phyloP scores from a whole-genome alignment of 2,888 invertebrate species.

The Mantis religiosa region DNA sequence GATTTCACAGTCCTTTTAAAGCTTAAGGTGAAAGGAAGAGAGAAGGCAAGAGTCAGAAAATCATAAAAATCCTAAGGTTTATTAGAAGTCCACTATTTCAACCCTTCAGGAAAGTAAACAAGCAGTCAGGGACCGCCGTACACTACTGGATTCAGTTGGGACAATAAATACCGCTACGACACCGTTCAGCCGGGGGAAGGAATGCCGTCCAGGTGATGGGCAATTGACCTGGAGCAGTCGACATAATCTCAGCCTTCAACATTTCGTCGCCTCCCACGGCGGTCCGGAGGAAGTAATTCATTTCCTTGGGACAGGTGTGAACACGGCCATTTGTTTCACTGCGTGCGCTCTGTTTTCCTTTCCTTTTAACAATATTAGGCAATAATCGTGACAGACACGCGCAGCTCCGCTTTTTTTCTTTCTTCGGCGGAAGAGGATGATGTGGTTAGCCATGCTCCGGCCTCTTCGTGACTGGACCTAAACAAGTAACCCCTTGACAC shows the following conservation, averaged over 20 bases:
- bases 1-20: too few relatives aligned
- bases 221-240: not conserved
- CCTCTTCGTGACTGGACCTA: not conserved
- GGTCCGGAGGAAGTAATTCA: not conserved
- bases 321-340: constrained; percentile 2
- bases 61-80: too few relatives aligned
- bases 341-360: not conserved
- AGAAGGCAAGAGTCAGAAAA: too few relatives aligned
- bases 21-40: too few relatives aligned
- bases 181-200: not conserved
- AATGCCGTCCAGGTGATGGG: not conserved
- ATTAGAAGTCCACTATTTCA: too few relatives aligned
- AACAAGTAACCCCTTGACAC: not conserved
- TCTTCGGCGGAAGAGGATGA: not conserved
- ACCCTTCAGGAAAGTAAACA: too few relatives aligned
- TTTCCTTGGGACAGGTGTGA: constrained; percentile 3
- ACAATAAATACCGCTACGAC: not conserved
- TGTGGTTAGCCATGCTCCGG: not conserved
- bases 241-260: not conserved
- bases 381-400: constrained; percentile 9
- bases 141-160: not conserved
- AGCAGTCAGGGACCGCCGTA: too few relatives aligned
- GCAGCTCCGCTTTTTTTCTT: not conserved
- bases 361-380: constrained; percentile 7
- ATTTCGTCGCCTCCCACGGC: not conserved